A percentile compares a stretch with the other conserved stretches of the same genome.
phyloP scores from a whole-genome alignment of 1,140 invertebrate genomes.

The Globodera ellingtonae region DNA sequence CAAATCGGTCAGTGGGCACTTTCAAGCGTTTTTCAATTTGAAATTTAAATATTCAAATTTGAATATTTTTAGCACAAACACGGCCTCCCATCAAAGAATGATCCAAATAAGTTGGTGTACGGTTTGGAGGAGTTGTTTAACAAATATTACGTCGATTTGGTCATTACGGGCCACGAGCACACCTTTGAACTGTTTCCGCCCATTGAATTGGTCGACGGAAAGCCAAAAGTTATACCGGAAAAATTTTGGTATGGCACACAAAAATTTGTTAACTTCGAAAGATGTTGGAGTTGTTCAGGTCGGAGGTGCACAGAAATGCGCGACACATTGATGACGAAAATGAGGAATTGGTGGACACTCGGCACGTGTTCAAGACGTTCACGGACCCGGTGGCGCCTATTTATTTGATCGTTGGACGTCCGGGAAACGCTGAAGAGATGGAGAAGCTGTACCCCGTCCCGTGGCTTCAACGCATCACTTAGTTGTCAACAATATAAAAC shows the following conservation, averaged over 20 bases:
- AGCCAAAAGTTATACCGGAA: slow-evolving; percentile 12
- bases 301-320: slow-evolving; percentile 2
- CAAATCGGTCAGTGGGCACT: slow-evolving; percentile 2
- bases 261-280: too few relatives aligned
- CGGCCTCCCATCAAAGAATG: neutral
- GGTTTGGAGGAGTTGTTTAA: slow-evolving; percentile 27
- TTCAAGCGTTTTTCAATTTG: neutral
- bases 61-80: slow-evolving; percentile 15
- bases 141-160: slow-evolving; percentile 14
- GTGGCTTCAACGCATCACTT: neutral
- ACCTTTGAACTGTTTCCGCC: slow-evolving; percentile 23
- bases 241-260: slow-evolving; percentile 7
- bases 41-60: neutral
- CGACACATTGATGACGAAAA: neutral
- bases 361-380: slow-evolving; percentile 7
- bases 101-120: slow-evolving; percentile 12
- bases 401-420: slow-evolving; percentile 16
- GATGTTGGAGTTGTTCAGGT: neutral
- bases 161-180: slow-evolving; percentile 15
- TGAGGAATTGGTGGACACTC: neutral
- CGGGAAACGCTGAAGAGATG: slow-evolving; percentile 1
- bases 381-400: slow-evolving; percentile 19
- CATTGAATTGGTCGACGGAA: slow-evolving; percentile 6
- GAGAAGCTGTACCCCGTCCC: neutral
- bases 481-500: neutral